Percentiles rank a stretch among this genome's conserved stretches.
Evolutionary conservation across 2,113 vertebrate species (phyloP).

Genomic region (Pontoporia blainvillei): DNA sequence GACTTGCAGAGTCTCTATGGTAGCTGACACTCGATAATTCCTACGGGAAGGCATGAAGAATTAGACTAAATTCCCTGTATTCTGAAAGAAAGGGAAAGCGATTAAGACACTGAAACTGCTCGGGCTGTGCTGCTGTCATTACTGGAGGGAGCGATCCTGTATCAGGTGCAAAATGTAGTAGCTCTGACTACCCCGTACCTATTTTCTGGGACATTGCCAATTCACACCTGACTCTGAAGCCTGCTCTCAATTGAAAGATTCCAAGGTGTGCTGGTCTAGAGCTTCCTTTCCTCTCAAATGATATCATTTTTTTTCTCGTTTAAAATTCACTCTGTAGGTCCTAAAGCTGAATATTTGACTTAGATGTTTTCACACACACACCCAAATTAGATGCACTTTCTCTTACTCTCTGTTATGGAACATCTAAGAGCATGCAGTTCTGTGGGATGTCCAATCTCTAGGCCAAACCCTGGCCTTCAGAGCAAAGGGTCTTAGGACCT

Average conservation of each 20-base stretch:
- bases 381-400: not conserved
- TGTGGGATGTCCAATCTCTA: not conserved
- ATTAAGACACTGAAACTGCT: not conserved
- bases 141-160: constrained; percentile 11
- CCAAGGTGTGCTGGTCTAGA: not conserved
- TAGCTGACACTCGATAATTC: constrained; percentile 26
- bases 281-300: constrained; percentile 54
- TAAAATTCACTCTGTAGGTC: constrained; percentile 53
- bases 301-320: constrained; percentile 38
- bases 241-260: not conserved
- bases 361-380: not conserved
- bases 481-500: not conserved
- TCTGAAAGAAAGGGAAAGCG: constrained; percentile 35
- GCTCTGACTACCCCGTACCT: not conserved
- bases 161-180: constrained; percentile 14
- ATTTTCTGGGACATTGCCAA: constrained; percentile 13
- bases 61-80: constrained; percentile 42
- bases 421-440: not conserved
- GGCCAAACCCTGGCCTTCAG: not conserved
- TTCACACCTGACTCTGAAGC: constrained; percentile 16
- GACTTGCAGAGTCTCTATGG: not conserved
- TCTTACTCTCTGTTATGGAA: not conserved
- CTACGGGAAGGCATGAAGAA: constrained; percentile 26
- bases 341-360: constrained; percentile 14
- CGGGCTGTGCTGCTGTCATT: not conserved